Evolutionary conservation across 2,888 invertebrate genomes (phyloP).

Genomic region (Acholoe squamosa): DNA sequence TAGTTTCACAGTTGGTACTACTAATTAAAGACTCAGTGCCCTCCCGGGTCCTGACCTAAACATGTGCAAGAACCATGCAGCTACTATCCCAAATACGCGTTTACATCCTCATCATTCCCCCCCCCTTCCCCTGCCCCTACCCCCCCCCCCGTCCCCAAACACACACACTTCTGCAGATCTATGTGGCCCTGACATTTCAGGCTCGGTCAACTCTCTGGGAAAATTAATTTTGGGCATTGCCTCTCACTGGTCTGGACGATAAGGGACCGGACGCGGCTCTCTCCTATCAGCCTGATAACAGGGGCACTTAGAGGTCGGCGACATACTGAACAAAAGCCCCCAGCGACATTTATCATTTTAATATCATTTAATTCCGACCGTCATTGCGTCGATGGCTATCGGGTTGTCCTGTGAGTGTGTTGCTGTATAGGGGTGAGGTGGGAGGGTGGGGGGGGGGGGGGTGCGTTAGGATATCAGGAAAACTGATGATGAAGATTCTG

Average conservation of each 20-base stretch:
- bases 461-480: not conserved
- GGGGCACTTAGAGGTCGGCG: not conserved
- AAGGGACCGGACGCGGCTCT: not conserved
- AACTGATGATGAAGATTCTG: too few relatives aligned
- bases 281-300: not conserved
- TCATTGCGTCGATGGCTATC: constrained; percentile 44
- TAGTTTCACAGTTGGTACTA: too few relatives aligned
- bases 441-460: not conserved
- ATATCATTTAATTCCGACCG: constrained; percentile 54
- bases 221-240: constrained; percentile 49
- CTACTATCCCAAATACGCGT: too few relatives aligned
- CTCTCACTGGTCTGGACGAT: constrained; percentile 28
- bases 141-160: not conserved
- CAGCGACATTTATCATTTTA: constrained; percentile 46
- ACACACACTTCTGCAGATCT: not conserved
- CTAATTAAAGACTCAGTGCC: too few relatives aligned
- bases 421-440: not conserved
- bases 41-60: too few relatives aligned
- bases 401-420: not conserved
- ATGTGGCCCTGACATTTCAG: constrained; percentile 9
- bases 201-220: constrained; percentile 8
- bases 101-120: too few relatives aligned
- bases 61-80: too few relatives aligned
- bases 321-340: constrained; percentile 51
- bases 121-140: not conserved